Percentiles rank a stretch among this genome's conserved stretches.
phyloP scores from a whole-genome alignment of 2,888 invertebrate genomes.

The Corythucha ciliata region DNA sequence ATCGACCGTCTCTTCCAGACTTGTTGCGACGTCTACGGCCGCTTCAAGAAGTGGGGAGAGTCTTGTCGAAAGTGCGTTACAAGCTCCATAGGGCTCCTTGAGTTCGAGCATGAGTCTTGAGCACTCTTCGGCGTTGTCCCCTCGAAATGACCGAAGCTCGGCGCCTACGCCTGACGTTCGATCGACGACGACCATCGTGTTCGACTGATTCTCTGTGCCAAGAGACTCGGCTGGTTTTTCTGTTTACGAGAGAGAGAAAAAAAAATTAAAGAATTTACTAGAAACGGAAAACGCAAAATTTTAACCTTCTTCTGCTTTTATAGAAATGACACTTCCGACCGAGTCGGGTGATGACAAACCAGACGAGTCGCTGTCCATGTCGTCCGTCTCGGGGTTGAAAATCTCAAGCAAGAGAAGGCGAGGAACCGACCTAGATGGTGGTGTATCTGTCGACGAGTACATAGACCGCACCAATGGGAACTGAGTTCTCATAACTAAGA shows the following conservation, averaged over 20 bases:
- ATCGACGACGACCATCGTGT: too few relatives aligned
- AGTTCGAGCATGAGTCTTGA: conserved; percentile 25
- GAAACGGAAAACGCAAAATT: not conserved
- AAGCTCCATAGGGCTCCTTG: conserved; percentile 26
- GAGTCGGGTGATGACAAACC: conserved; percentile 81
- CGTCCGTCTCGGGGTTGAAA: conserved; percentile 84
- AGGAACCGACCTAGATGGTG: conserved; percentile 50
- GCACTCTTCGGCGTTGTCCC: conserved; percentile 11
- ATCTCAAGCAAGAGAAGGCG: conserved; percentile 70
- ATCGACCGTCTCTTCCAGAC: conserved; percentile 59
- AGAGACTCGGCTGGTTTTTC: too few relatives aligned
- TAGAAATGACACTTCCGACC: conserved; percentile 75
- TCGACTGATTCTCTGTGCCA: too few relatives aligned
- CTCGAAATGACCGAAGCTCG: conserved; percentile 2
- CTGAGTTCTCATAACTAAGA: conserved; percentile 43
- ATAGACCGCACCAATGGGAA: conserved; percentile 60
- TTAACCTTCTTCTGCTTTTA: conserved; percentile 51
- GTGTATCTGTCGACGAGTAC: conserved; percentile 24
- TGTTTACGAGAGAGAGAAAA: too few relatives aligned
- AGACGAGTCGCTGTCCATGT: conserved; percentile 81
- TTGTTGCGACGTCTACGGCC: conserved; percentile 55
- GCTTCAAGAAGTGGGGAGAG: conserved; percentile 49
- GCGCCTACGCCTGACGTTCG: conserved; percentile 22
- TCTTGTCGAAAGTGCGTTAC: conserved; percentile 20
- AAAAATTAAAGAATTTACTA: not conserved